These are phyloP conservation scores for Chymomyza amoena DNA, from an alignment of 2,888 invertebrate species.

Conservation along the genomic window DNA sequence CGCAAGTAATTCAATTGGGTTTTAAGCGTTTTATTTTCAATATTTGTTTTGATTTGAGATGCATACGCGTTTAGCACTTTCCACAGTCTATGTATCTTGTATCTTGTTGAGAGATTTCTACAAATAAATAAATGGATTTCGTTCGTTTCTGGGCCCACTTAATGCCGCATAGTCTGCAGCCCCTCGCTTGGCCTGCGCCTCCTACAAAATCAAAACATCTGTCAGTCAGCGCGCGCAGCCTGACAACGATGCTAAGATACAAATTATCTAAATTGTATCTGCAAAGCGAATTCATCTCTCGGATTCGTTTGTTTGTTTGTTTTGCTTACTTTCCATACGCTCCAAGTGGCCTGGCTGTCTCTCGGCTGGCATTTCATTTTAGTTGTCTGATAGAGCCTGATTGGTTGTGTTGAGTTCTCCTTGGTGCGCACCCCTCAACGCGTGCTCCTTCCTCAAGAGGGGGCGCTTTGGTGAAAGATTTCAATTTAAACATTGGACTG, in stretches of 20 bases:
- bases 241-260: constrained; percentile 74
- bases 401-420: constrained; percentile 49
- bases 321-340: constrained; percentile 19
- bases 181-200: not conserved
- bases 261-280: constrained; percentile 76
- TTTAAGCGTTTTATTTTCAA: constrained; percentile 61
- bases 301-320: constrained; percentile 43
- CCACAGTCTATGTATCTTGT: constrained; percentile 21
- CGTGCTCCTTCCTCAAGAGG: constrained; percentile 3
- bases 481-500: constrained; percentile 73
- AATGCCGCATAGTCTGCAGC: not conserved
- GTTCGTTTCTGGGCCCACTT: not conserved
- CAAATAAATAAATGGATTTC: constrained; percentile 25
- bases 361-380: not conserved
- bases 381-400: constrained; percentile 26
- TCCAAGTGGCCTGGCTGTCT: constrained; percentile 19
- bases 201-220: constrained; percentile 72
- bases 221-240: constrained; percentile 66
- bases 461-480: constrained; percentile 68
- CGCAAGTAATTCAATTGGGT: constrained; percentile 64
- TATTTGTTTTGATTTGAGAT: constrained; percentile 66
- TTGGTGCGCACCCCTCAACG: not conserved
- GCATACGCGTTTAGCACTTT: constrained; percentile 6
- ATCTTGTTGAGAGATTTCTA: constrained; percentile 10
- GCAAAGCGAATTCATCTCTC: constrained; percentile 64